phyloP scores from a whole-genome alignment of 2,113 vertebrate species.

The Vombatus ursinus region DNA sequence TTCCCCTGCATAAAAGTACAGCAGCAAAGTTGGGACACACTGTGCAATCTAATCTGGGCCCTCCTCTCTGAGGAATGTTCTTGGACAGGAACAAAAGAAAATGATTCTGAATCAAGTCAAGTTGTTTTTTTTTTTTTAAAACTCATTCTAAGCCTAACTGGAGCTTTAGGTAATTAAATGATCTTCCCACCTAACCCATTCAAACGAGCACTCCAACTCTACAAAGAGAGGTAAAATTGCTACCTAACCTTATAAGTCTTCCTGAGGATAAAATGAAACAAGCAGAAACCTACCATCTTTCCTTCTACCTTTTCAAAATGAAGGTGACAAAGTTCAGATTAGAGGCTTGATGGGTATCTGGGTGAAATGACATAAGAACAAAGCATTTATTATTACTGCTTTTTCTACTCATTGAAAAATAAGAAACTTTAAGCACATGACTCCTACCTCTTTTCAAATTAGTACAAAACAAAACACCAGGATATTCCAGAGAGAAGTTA shows the following conservation, averaged over 20 bases:
- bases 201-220: constrained; percentile 23
- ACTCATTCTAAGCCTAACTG: background rate
- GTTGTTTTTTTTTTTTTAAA: background rate
- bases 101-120: background rate
- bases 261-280: background rate
- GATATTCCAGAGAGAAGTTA: background rate
- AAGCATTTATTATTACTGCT: background rate
- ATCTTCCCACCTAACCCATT: constrained; percentile 10
- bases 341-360: background rate
- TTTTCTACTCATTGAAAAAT: background rate
- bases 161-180: background rate
- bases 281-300: background rate
- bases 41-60: fast-evolving
- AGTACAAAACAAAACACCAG: background rate
- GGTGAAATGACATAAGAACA: background rate
- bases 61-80: fast-evolving
- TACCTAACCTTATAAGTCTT: background rate
- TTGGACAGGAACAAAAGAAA: background rate
- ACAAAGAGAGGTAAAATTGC: constrained; percentile 21
- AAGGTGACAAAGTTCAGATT: background rate
- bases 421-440: background rate
- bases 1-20: background rate
- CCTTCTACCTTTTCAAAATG: background rate
- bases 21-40: background rate
- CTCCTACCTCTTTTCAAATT: background rate